Conservation (phyloP, 64 coral and sea anemone genomes). For the Orbicella faveolata region DNA sequence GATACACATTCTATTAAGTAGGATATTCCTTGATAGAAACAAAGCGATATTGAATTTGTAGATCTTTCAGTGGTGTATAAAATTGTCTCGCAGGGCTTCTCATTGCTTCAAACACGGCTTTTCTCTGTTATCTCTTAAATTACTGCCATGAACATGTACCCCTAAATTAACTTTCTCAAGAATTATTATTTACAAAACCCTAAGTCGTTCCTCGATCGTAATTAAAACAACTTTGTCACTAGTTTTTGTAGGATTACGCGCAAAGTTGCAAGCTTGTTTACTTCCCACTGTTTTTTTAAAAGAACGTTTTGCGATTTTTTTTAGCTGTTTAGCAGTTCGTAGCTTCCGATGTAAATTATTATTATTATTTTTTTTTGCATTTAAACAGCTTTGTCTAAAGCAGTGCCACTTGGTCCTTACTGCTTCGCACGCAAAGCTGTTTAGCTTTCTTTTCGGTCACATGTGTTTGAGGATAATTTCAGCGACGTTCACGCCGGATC, state of each 20-base stretch:
- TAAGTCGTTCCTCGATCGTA: background rate
- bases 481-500: background rate
- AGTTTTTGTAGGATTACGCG: background rate
- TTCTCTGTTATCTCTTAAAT: no score
- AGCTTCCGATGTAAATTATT: background rate
- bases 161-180: background rate
- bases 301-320: background rate
- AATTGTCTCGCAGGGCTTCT: no score
- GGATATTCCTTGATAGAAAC: no score
- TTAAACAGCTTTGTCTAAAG: background rate
- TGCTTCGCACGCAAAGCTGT: background rate
- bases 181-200: background rate
- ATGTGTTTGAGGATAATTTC: no score
- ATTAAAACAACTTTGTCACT: background rate
- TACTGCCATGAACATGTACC: no score
- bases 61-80: no score
- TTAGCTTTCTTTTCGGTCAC: background rate
- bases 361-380: background rate
- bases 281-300: background rate
- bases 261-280: background rate
- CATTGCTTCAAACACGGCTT: no score
- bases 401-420: background rate
- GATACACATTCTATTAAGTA: no score
- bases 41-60: no score
- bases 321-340: background rate